phyloP scores from a whole-genome alignment of 2,113 vertebrate species.

The Callopanchax toddi region DNA sequence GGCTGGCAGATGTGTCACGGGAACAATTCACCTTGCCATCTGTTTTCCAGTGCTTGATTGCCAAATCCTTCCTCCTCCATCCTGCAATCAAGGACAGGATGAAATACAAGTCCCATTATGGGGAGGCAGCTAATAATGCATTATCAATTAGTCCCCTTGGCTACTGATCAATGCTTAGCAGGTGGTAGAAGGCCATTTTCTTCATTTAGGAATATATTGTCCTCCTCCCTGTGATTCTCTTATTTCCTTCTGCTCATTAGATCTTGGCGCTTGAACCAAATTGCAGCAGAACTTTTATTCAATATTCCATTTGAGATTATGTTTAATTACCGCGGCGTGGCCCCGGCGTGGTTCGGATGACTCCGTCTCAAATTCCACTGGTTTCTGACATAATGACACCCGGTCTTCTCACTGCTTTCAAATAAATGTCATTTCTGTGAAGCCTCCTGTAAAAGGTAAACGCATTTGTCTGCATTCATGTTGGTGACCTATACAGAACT shows the following conservation, averaged over 20 bases:
- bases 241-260: constrained; percentile 78
- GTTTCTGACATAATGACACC: constrained; percentile 21
- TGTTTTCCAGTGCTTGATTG: constrained; percentile 70
- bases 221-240: constrained; percentile 68
- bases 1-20: constrained; percentile 74
- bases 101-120: constrained; percentile 82
- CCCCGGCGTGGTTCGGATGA: constrained; percentile 17
- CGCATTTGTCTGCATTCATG: constrained; percentile 28
- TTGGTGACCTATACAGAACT: constrained; percentile 46
- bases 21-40: constrained; percentile 82
- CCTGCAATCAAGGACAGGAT: constrained; percentile 75
- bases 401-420: constrained; percentile 14
- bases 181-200: constrained; percentile 79
- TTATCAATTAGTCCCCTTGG: constrained; percentile 83
- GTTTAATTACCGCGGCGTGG: constrained; percentile 70
- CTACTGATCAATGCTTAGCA: constrained; percentile 82
- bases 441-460: constrained; percentile 22
- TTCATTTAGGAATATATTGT: constrained; percentile 74
- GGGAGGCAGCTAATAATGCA: constrained; percentile 79
- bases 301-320: constrained; percentile 76
- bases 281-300: constrained; percentile 69
- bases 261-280: constrained; percentile 60
- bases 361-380: constrained; percentile 25
- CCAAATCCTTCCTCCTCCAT: constrained; percentile 60
- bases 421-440: constrained; percentile 41